These are phyloP conservation scores for Orthosia gothica DNA, from an alignment of 2,888 invertebrate species.

Conservation along the genomic window DNA sequence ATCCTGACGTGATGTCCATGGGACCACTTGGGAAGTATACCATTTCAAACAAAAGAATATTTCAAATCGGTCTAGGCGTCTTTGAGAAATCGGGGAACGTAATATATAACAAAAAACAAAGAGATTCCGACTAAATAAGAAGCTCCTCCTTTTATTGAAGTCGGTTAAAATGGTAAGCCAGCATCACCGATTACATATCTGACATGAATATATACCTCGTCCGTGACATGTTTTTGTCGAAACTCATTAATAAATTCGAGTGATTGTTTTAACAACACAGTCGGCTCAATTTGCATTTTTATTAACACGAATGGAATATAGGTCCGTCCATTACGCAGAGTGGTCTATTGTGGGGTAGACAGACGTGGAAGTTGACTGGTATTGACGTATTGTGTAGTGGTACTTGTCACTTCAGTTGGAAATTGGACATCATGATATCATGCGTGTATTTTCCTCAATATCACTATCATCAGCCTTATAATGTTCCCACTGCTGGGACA, in stretches of 20 bases:
- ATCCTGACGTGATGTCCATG: no score
- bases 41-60: no score
- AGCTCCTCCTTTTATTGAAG: no score
- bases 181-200: not conserved
- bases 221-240: slow-evolving; percentile 11
- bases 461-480: no score
- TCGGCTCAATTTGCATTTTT: slow-evolving; percentile 64
- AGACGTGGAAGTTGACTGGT: slow-evolving; percentile 20
- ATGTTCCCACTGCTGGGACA: no score
- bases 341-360: slow-evolving; percentile 36
- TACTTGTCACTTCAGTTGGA: slow-evolving; percentile 14
- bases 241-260: slow-evolving; percentile 53
- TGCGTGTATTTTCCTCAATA: not conserved
- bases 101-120: no score
- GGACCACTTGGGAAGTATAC: no score
- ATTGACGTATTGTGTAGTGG: slow-evolving; percentile 15
- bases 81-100: no score
- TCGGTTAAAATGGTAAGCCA: no score
- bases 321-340: slow-evolving; percentile 51
- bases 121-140: no score
- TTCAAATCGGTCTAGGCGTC: no score
- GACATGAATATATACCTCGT: slow-evolving; percentile 14
- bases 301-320: slow-evolving; percentile 59
- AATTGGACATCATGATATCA: not conserved
- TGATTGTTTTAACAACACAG: slow-evolving; percentile 64